Evolutionary conservation across 2,888 invertebrate genomes (phyloP).

Genomic region (Torymus auratus): DNA sequence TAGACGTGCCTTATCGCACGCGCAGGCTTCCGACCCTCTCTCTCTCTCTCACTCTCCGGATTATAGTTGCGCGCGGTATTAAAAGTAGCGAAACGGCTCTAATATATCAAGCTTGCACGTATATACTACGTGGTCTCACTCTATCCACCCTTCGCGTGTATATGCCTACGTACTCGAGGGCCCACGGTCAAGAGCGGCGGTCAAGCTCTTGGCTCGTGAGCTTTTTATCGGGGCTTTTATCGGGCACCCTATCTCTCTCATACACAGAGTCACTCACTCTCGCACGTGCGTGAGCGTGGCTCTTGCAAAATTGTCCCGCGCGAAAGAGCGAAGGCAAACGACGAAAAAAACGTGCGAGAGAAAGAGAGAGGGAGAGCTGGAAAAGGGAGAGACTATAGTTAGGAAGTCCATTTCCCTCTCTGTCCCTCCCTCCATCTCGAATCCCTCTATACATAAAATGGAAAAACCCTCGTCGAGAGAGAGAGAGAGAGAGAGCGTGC

Average conservation of each 20-base stretch:
- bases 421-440: too few species aligned
- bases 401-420: background rate
- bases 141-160: too few species aligned
- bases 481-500: background rate
- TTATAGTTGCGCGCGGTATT: conserved; percentile 24
- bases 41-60: background rate
- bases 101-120: conserved; percentile 27
- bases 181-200: background rate
- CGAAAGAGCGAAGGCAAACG: background rate
- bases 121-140: background rate
- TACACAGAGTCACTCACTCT: too few species aligned
- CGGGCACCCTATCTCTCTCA: background rate
- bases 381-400: background rate
- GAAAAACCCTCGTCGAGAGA: background rate
- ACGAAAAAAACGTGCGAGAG: background rate
- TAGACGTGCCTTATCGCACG: conserved; percentile 67
- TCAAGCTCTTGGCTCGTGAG: background rate
- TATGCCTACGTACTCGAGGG: too few species aligned
- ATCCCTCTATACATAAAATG: too few species aligned
- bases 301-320: background rate
- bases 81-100: conserved; percentile 23
- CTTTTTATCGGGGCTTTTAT: conserved; percentile 5
- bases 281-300: background rate
- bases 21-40: background rate
- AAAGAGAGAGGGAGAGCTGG: conserved; percentile 6